Percentiles rank a stretch among this genome's conserved stretches.
Evolutionary conservation across 2,797 vertebrate genomes (phyloP).

Genomic region (Siniperca obscura): DNA sequence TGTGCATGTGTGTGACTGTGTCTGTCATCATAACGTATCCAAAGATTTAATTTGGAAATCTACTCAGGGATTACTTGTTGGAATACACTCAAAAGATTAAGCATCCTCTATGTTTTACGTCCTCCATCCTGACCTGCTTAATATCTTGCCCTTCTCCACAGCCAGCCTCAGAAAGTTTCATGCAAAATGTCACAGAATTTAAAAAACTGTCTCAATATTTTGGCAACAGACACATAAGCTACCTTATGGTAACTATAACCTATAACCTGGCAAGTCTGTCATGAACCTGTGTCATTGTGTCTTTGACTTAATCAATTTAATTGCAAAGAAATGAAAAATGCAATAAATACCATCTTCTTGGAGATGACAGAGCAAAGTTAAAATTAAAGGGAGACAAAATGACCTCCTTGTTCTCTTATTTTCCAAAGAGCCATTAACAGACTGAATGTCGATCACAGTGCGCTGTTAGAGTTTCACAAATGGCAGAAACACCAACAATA

Average conservation of each 20-base stretch:
- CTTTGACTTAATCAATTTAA: background rate
- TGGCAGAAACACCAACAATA: conserved; percentile 32
- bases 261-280: conserved; percentile 28
- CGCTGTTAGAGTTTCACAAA: conserved; percentile 5
- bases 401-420: conserved; percentile 48
- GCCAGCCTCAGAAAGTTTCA: conserved; percentile 66
- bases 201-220: conserved; percentile 52
- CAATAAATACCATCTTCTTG: background rate
- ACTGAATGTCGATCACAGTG: background rate
- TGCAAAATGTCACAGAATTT: conserved; percentile 58
- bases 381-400: conserved; percentile 31
- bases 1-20: conserved; percentile 53
- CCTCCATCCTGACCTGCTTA: conserved; percentile 82
- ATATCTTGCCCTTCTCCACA: conserved; percentile 76
- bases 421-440: conserved; percentile 60
- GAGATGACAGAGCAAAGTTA: conserved; percentile 3
- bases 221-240: conserved; percentile 26
- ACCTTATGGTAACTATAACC: conserved; percentile 16
- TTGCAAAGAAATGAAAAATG: background rate
- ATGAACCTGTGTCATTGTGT: background rate
- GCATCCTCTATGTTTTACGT: conserved; percentile 83
- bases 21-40: conserved; percentile 79
- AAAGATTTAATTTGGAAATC: conserved; percentile 86
- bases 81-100: conserved; percentile 86
- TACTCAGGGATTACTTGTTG: conserved; percentile 86